Base-by-base conservation (phyloP, 2,888 invertebrate genomes). In the Callosobruchus maculatus region DNA sequence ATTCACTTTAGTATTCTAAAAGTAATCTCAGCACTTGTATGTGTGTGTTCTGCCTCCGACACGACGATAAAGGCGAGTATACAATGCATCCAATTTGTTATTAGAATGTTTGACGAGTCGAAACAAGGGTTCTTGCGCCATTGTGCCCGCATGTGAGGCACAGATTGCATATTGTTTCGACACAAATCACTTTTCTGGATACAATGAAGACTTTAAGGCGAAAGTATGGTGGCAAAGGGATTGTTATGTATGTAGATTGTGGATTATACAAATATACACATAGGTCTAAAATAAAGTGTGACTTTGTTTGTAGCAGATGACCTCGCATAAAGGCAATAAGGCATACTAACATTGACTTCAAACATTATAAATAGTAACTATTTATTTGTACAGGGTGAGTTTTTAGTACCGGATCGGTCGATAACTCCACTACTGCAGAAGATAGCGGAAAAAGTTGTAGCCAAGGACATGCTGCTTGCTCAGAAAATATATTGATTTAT, bases 41-140 rank as follows among this genome's bases (percentile, higher is more conserved):
- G 70, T 72, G 74, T 73, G 72, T 74, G 74, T 73, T 74, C 74
- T 76, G 75, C 72, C 73, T 74, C 75, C 71, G 76, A 77, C 75
- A 74, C 75, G 76, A 30, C 73, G 72, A 76, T 77, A 77, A 76
- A 77, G 75, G 75, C 76, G 79, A 77, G 82, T 81, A 49, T 49
- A 84, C 84, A 84, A 84, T 83, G 83, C 80, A 81, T 82, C 81
- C 84, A 84, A 84, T 84, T 84, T 83, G 83, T 84, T 81, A 82
- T 80, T 75, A 78, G 79, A 82, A 79, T 81, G 82, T 82, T 82
- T 79, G 82, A 82, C 83, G 83, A 80, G 80, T 79, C 78, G 76
- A 80, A 77, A 80, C 82, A 82, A 84, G 83, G 83, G 84, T 83
- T 83, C 80, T 79, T 75, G 73, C 68, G 72, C 72, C 78, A 82